Evolutionary conservation across 2,888 invertebrate genomes (phyloP), one percentile per base, ranked within the genome.

Genomic region (Pyrrhia umbra): DNA sequence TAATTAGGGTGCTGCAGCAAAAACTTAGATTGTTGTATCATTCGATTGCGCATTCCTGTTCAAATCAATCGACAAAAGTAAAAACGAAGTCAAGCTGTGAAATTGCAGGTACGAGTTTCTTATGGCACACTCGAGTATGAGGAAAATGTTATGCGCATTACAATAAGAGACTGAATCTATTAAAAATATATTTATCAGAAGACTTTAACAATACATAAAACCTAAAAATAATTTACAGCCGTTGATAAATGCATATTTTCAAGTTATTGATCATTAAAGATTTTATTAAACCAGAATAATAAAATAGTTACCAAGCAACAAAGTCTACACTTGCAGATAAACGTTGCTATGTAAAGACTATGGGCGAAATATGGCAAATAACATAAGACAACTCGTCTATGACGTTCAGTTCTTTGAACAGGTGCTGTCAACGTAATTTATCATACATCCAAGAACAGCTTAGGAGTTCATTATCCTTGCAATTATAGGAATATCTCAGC

Each of bases 1-100:
- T 85, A 84, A 85, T 83, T 82, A 83, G 72, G 62, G 52, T 61
- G 64, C 30, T 21, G 37, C 21, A 34, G 60, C 25, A 78, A 75
- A 68, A 77, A 70, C 37, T 40, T 68, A 25, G 20, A 49, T 23
- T 65, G 39, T 55, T 66, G 18, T 55, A 40, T 5, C 23, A 52
- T 43, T 54, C 9, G 21, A 58, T 51, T 39, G 42, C 10, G 9
- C 16, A 40, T 34, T 71, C 8, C 23, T 51, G 20, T 20, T 39
- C 15, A 27, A 27, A 25, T 16, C 10, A 43, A n/a, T 16, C n/a
- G 4, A 21, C n/a, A 34, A 10, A n/a, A 13, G 34, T 34, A 34
- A 30, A 34, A n/a, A 34, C 2, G 13, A 34, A 34, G 30, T 34
- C 1, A 13, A 34, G n/a, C n/a, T 34, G 13, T 34, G 34, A 34